Evolutionary conservation across 2,113 vertebrate genomes (phyloP), one percentile per base, ranked within the genome.

Genomic region (Apodemus sylvaticus): DNA sequence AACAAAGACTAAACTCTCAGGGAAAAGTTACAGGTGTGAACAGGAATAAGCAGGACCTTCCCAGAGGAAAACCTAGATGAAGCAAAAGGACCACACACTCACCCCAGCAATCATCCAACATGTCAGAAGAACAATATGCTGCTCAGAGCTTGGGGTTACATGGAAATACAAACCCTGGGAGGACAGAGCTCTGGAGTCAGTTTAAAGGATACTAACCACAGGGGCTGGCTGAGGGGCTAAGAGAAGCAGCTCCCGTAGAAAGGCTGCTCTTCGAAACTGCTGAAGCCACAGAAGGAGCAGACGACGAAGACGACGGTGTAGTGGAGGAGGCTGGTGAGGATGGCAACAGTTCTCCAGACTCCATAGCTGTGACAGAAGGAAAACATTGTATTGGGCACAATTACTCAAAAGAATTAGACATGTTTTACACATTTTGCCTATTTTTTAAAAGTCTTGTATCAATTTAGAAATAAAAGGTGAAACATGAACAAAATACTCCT

Each of bases 311-410:
- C 97, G 99, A 98, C 98, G 99, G 98, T 98, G 99, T 98, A 97
- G 98, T 97, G 93, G 99, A 98, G 45, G 98, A 98, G 95, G 97
- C 97, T 19, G 99, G 97, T 7, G 99, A 98, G 73, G 99, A 98
- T 55, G 98, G 97, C 98, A 99, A 97, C 97, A 98, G 98, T 98
- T 99, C 99, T 97, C 98, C 99, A 98, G 99, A 99, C 99, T 99
- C 99, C 99, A 99, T 99, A 98, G 98, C 99, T 99, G 85, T 36
- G 66, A 98, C 5, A 97, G 14, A 86, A 60, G 29, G 93, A 51
- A 93, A 86, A 85, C 1, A 1, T 60, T 42, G 64, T 77, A 7
- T 0, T 7, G 48, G 48, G 48, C 0, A 90, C 14, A 22, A 60
- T 29, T 86, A 74, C 29, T 39, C 16, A 82, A 91, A 85, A 91